Percentiles rank a stretch among this genome's conserved stretches.
Conservation (phyloP, 2,888 invertebrate genomes). For the Drosophila meridiana region DNA sequence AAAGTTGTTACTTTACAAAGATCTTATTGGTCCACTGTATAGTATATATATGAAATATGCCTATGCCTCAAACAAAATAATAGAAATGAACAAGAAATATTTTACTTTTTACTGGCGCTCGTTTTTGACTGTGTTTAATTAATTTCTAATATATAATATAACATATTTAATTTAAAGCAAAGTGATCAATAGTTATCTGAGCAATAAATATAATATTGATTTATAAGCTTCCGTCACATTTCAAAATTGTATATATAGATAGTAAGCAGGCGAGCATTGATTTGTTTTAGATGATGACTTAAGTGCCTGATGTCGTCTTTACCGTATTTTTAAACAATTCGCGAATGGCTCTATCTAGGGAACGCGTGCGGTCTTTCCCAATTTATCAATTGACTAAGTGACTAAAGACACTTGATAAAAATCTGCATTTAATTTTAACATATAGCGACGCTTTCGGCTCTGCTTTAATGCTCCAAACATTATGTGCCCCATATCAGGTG, state of each 20-base stretch:
- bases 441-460: constrained; percentile 57
- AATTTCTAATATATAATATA: too few relatives aligned
- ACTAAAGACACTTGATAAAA: constrained; percentile 34
- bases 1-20: too few relatives aligned
- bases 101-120: too few relatives aligned
- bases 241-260: background rate
- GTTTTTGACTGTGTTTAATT: too few relatives aligned
- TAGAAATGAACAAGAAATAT: too few relatives aligned
- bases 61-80: too few relatives aligned
- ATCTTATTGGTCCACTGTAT: too few relatives aligned
- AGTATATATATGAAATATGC: too few relatives aligned
- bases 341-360: constrained; percentile 21
- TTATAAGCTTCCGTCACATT: background rate
- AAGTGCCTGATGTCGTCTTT: constrained; percentile 9
- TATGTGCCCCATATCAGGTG: constrained; percentile 32
- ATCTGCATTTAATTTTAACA: constrained; percentile 39
- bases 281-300: background rate
- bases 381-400: constrained; percentile 56
- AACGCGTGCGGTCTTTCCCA: constrained; percentile 6
- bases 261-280: background rate
- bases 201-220: constrained; percentile 2
- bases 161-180: too few relatives aligned
- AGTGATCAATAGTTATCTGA: background rate
- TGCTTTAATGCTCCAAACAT: constrained; percentile 61
- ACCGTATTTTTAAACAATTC: constrained; percentile 47